Conservation (phyloP, 2,888 invertebrate genomes). For the Drosophila prostipennis region DNA sequence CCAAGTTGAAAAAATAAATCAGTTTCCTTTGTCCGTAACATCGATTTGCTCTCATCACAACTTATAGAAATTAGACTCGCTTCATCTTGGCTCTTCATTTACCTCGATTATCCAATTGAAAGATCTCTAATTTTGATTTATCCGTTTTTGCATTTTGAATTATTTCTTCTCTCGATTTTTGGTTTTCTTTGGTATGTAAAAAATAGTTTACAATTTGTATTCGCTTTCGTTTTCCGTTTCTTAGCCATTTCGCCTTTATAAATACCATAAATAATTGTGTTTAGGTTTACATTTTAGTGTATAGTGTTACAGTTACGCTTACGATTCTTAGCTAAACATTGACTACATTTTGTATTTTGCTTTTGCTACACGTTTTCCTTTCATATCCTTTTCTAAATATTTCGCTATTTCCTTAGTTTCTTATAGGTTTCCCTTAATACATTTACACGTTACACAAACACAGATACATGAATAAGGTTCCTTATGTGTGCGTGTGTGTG, state of each 20-base stretch:
- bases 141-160: conserved; percentile 22
- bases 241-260: conserved; percentile 51
- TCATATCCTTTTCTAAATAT: conserved; percentile 62
- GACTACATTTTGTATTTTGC: conserved; percentile 74
- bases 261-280: conserved; percentile 77
- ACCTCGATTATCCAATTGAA: conserved; percentile 38
- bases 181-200: conserved; percentile 60
- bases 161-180: conserved; percentile 33
- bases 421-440: conserved; percentile 42
- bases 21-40: conserved; percentile 70
- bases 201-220: conserved; percentile 76
- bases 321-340: conserved; percentile 72
- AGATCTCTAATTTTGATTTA: conserved; percentile 57
- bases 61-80: conserved; percentile 73
- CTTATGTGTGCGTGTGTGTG: conserved; percentile 36
- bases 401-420: conserved; percentile 56
- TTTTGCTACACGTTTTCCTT: conserved; percentile 68
- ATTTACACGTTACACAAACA: conserved; percentile 72
- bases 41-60: conserved; percentile 63
- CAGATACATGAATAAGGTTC: conserved; percentile 64
- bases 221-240: conserved; percentile 35
- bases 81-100: conserved; percentile 37
- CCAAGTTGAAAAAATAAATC: conserved; percentile 76
- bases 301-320: conserved; percentile 50
- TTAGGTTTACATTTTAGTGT: conserved; percentile 67